These are phyloP conservation scores for Caenorhabditis uteleia DNA, from an alignment of 2,888 invertebrate species.

Conservation along the genomic window DNA sequence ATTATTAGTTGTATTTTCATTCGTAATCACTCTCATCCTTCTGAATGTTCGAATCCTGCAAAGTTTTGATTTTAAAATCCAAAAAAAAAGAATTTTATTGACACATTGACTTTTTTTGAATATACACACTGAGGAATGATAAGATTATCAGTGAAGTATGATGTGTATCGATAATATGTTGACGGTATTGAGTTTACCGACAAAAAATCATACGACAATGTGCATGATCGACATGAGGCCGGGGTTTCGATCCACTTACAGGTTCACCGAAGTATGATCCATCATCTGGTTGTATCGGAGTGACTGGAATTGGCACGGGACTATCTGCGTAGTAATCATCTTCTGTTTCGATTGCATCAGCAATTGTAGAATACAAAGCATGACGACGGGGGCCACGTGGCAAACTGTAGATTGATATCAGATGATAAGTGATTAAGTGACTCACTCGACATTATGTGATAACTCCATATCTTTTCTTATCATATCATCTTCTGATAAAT, in stretches of 20 bases:
- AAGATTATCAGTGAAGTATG: too few relatives aligned
- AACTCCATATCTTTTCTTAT: constrained; percentile 6
- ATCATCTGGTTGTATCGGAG: constrained; percentile 27
- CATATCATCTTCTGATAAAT: constrained; percentile 32
- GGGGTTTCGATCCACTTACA: constrained; percentile 5
- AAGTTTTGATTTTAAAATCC: too few relatives aligned
- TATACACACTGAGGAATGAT: too few relatives aligned
- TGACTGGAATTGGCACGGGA: constrained; percentile 25
- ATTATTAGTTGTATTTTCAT: too few relatives aligned
- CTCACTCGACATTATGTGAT: neutral
- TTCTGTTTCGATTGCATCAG: constrained; percentile 53
- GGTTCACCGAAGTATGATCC: constrained; percentile 25
- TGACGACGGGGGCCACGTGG: constrained; percentile 37
- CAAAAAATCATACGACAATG: too few relatives aligned
- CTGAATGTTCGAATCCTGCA: too few relatives aligned
- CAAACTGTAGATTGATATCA: neutral
- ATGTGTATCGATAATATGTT: too few relatives aligned
- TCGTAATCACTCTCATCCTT: too few relatives aligned
- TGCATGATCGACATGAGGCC: too few relatives aligned
- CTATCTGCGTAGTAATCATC: constrained; percentile 16
- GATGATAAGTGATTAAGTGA: neutral
- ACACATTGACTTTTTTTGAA: too few relatives aligned
- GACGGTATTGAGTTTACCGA: too few relatives aligned
- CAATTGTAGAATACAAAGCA: constrained; percentile 57
- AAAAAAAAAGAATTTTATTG: too few relatives aligned